Evolutionary conservation across 2,797 vertebrate genomes (phyloP), one percentile per base, ranked within the genome.

Genomic region (Notolabrus celidotus): DNA sequence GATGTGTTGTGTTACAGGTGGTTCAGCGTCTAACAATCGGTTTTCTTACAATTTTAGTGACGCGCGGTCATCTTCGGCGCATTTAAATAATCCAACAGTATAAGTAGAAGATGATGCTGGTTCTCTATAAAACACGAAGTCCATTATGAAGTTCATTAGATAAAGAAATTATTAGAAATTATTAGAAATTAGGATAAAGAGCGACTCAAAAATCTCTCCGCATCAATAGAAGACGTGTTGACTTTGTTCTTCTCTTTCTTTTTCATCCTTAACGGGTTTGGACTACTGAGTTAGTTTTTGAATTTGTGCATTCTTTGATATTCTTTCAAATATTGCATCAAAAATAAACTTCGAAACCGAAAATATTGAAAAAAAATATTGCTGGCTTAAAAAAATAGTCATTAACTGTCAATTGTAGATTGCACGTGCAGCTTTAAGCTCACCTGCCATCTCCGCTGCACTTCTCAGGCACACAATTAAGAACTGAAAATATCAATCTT

Each of bases 371-470:
- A 52, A 17, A 3, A 22, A 14, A 23, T 6, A 23, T 6, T 23
- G 11, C 23, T 20, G 17, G 4, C 14, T 23, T 15, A 47, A 12
- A 15, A n/a, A 38, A 52, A 43, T 25, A 29, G 1, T 23, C 25
- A 51, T 1, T 12, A n/a, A n/a, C n/a, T 27, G 29, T 16, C 27
- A 25, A 51, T 17, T 56, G n/a, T 10, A 16, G 16, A 47, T 17
- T 7, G 29, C 14, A 50, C 6, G 31, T 17, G 55, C 61, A 33
- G 27, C 31, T 7, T 10, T 7, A 23, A 33, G 12, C 20, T 7
- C 69, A 79, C 66, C 72, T 82, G 58, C 71, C 36, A 19, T 38
- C 25, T 42, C 20, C 22, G n/a, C 42, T 17, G 50, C 50, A 66
- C 71, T 70, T 53, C 64, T 79, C 68, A 39, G 17, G 7, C 20